These are phyloP conservation scores for Phyllotis vaccarum DNA, from an alignment of 2,797 vertebrate genomes.

Conservation along the genomic window DNA sequence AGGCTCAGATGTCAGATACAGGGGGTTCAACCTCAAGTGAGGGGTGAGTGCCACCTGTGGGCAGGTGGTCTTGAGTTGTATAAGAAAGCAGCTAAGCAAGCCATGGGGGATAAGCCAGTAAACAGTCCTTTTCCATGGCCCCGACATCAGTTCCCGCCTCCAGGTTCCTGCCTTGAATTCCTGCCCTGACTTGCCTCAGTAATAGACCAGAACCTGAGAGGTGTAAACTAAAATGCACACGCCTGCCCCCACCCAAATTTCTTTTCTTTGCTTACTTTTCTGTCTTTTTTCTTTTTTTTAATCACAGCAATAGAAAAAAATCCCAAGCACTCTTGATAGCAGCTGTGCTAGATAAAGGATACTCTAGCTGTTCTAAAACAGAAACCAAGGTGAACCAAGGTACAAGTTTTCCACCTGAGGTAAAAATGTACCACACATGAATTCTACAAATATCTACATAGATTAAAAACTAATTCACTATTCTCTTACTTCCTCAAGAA, in stretches of 20 bases:
- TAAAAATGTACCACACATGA: background rate
- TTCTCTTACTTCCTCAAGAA: background rate
- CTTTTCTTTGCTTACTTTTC: accelerated
- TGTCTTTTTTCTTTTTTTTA: background rate
- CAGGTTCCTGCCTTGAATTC: background rate
- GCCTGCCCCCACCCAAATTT: background rate
- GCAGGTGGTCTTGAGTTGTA: no score
- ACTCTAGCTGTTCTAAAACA: background rate
- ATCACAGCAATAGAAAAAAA: background rate
- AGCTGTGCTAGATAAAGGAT: background rate
- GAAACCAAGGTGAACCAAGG: background rate
- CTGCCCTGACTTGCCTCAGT: background rate
- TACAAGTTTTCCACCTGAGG: background rate
- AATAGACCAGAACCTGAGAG: background rate
- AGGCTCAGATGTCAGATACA: background rate
- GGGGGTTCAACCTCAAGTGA: background rate
- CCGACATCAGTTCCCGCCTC: background rate
- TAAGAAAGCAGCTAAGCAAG: background rate
- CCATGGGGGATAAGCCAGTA: background rate
- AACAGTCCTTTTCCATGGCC: background rate
- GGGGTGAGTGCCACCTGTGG: background rate
- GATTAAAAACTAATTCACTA: background rate
- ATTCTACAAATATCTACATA: background rate
- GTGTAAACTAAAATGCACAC: no score
- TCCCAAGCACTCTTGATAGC: background rate